Evolutionary conservation across 2,888 invertebrate genomes (phyloP), one percentile per base, ranked within the genome.

Genomic region (Drosophila mimica): DNA sequence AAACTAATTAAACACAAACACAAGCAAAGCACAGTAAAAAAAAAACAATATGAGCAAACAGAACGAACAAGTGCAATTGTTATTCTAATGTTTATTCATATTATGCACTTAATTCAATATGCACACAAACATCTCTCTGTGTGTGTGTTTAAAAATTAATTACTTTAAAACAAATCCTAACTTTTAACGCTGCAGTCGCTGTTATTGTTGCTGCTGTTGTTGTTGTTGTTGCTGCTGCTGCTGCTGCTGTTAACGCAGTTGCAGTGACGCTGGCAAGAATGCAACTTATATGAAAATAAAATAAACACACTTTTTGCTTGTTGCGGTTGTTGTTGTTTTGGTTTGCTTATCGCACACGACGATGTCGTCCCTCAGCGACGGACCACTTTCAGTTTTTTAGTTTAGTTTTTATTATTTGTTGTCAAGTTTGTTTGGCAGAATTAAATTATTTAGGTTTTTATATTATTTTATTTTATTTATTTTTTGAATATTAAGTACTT

Each of bases 1-100:
- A 70, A 83, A 82, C 79, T 83, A 83, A 83, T 83, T 83, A 83
- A 81, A 65, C 73, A 70, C 81, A 81, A 81, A 81, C 81, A 81
- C 71, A 70, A 46, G 20, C 61, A 57, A 68, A 72, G 31, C 71
- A 64, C 52, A 65, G 51, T 25, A 64, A 56, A 80, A 76, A 76
- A 69, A 81, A 53, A 48, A 62, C 40, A 49, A 62, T 53, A 11
- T 58, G 40, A 52, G 53, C 60, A 77, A 76, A 77, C 63, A 76
- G 61, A 73, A 73, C 73, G 58, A 73, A 64, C 53, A 73, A 52
- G 51, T 74, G 62, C 74, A 74, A 77, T 77, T 76, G 68, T 67
- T 59, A 68, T 63, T 70, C 28, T 28, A 56, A 46, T 70, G 30
- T 59, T 68, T 67, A 38, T 67, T 68, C 61, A 58, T 57, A 68